phyloP scores from a whole-genome alignment of 2,797 vertebrate genomes.

The Pseudochirops cupreus region DNA sequence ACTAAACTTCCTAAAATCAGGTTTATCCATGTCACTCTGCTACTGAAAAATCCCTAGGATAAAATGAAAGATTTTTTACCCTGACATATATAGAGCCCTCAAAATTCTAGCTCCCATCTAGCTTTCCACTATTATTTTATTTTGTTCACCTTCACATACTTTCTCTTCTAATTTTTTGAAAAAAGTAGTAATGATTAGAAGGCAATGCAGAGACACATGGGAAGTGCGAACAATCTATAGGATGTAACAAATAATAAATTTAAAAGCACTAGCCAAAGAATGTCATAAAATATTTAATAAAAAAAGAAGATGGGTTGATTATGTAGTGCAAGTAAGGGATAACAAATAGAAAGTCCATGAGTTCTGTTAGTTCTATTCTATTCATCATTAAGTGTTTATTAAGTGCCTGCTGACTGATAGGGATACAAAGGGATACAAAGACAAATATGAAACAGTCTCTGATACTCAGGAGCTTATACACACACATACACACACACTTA shows the following conservation, averaged over 20 bases:
- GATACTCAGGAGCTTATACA: neutral
- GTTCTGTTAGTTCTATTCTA: neutral
- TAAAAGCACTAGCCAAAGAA: neutral
- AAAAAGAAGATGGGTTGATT: neutral
- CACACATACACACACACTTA: neutral
- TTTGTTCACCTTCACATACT: neutral
- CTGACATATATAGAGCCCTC: neutral
- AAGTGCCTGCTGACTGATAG: neutral
- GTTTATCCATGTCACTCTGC: neutral
- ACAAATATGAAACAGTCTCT: neutral
- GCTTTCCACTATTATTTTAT: neutral
- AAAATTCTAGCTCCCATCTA: neutral
- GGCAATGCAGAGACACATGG: neutral
- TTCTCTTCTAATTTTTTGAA: neutral
- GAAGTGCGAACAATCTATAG: neutral
- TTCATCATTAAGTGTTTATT: neutral
- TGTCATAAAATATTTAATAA: neutral
- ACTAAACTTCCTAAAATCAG: neutral
- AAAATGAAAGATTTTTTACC: neutral
- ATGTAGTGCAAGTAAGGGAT: neutral
- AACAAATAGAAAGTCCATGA: neutral
- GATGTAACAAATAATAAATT: neutral
- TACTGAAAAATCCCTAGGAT: neutral
- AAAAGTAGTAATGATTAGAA: neutral
- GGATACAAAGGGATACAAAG: neutral